A percentile compares a stretch with the other conserved stretches of the same genome.
These are phyloP conservation scores for Synergus umbraculus DNA, from an alignment of 2,888 invertebrate species.

Conservation along the genomic window DNA sequence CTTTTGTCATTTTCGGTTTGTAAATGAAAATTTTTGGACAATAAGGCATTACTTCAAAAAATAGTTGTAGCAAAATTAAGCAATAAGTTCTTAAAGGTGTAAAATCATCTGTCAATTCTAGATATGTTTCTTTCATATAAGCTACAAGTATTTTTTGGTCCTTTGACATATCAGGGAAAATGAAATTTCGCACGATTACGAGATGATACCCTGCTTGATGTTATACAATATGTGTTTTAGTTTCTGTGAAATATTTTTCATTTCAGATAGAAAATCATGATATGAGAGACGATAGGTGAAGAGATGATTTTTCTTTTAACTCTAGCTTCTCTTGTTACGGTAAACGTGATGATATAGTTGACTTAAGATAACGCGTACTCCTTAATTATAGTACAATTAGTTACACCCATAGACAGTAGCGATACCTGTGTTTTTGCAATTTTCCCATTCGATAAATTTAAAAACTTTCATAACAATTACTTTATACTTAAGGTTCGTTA, in stretches of 20 bases:
- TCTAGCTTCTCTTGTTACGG: constrained; percentile 35
- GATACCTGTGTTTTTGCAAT: constrained; percentile 66
- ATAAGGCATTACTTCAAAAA: not conserved
- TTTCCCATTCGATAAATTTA: constrained; percentile 74
- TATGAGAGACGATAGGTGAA: constrained; percentile 25
- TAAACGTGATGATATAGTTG: constrained; percentile 36
- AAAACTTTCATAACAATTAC: constrained; percentile 75
- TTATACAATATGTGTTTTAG: constrained; percentile 23
- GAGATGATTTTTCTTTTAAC: constrained; percentile 18
- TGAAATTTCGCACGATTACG: constrained; percentile 23
- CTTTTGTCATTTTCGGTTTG: constrained; percentile 20
- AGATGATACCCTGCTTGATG: constrained; percentile 1
- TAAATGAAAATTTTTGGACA: constrained; percentile 7
- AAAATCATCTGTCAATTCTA: not conserved
- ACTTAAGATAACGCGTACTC: constrained; percentile 24
- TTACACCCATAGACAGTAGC: constrained; percentile 60
- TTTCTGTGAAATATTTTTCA: constrained; percentile 5
- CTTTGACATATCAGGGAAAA: not conserved
- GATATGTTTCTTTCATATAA: not conserved
- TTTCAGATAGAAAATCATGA: constrained; percentile 33
- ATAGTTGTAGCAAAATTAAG: not conserved
- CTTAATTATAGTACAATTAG: constrained; percentile 41
- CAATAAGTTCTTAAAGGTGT: too few relatives aligned
- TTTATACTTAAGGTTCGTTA: constrained; percentile 75
- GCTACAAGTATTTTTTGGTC: constrained; percentile 19